phyloP scores from a whole-genome alignment of 2,797 vertebrate genomes.

The Enteromius viviparus region DNA sequence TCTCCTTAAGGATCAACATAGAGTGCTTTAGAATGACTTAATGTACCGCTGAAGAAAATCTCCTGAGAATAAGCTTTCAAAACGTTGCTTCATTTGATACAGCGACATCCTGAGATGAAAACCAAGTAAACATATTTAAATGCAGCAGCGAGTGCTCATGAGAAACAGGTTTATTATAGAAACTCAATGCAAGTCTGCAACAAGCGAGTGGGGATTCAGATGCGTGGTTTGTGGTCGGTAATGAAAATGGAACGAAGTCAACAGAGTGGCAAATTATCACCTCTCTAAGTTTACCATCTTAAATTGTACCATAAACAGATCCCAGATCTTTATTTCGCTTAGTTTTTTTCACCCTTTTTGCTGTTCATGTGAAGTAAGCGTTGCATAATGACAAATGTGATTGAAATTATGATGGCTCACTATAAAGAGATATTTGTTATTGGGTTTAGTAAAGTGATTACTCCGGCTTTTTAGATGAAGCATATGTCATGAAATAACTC shows the following conservation, averaged over 20 bases:
- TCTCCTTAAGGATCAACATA: slow-evolving; percentile 67
- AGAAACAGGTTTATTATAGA: slow-evolving; percentile 47
- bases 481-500: slow-evolving; percentile 24
- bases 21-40: slow-evolving; percentile 38
- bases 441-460: slow-evolving; percentile 16
- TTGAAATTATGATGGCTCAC: not conserved
- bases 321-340: not conserved
- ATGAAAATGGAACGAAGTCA: slow-evolving; percentile 37
- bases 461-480: slow-evolving; percentile 12
- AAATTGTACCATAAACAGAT: not conserved
- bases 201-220: slow-evolving; percentile 10
- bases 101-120: slow-evolving; percentile 27
- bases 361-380: slow-evolving; percentile 1
- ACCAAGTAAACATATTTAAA: slow-evolving; percentile 35
- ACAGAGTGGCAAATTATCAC: slow-evolving; percentile 33
- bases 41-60: slow-evolving; percentile 20
- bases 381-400: slow-evolving; percentile 9
- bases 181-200: slow-evolving; percentile 27
- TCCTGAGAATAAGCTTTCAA: slow-evolving; percentile 27
- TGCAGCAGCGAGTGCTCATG: slow-evolving; percentile 14
- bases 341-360: not conserved
- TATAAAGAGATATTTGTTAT: slow-evolving; percentile 14
- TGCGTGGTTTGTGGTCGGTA: slow-evolving; percentile 24
- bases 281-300: slow-evolving; percentile 1
- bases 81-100: slow-evolving; percentile 38